Evolutionary conservation across 2,113 vertebrate genomes (phyloP).

Genomic region (Procavia capensis): DNA sequence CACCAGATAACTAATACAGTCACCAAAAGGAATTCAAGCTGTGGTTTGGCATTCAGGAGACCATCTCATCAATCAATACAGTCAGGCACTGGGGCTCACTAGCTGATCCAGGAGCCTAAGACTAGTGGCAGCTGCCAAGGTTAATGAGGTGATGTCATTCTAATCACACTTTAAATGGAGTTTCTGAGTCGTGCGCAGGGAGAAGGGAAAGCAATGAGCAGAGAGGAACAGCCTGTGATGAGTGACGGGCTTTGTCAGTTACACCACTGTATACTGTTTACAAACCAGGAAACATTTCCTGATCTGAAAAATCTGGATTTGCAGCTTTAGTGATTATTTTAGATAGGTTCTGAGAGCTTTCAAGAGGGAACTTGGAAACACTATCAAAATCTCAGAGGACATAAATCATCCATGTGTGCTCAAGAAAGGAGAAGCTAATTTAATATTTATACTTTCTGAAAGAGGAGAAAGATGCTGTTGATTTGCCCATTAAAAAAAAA

Average conservation of each 20-base stretch:
- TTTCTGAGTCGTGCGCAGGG: slow-evolving; percentile 51
- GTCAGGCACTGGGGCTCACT: not conserved
- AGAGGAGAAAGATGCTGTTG: slow-evolving; percentile 51
- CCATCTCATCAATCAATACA: not conserved
- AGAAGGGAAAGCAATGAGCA: not conserved
- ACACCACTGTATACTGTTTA: not conserved
- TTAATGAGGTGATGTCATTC: slow-evolving; percentile 74
- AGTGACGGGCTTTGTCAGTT: slow-evolving; percentile 34
- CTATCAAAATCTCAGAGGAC: not conserved
- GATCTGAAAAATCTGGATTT: slow-evolving; percentile 25
- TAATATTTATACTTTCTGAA: not conserved
- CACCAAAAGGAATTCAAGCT: not conserved
- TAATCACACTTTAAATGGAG: slow-evolving; percentile 76
- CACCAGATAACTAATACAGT: too few species aligned
- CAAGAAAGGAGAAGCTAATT: not conserved
- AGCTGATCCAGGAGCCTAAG: not conserved
- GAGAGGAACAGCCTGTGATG: not conserved
- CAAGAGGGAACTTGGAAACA: slow-evolving; percentile 2
- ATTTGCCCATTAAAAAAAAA: not conserved
- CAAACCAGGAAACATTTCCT: slow-evolving; percentile 63
- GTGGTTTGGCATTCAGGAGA: not conserved
- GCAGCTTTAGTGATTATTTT: slow-evolving; percentile 43
- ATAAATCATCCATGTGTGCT: slow-evolving; percentile 38
- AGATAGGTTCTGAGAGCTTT: not conserved
- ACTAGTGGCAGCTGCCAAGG: slow-evolving; percentile 26